Evolutionary conservation across 2,113 vertebrate species (phyloP).

Genomic region (Mastomys natalensis): DNA sequence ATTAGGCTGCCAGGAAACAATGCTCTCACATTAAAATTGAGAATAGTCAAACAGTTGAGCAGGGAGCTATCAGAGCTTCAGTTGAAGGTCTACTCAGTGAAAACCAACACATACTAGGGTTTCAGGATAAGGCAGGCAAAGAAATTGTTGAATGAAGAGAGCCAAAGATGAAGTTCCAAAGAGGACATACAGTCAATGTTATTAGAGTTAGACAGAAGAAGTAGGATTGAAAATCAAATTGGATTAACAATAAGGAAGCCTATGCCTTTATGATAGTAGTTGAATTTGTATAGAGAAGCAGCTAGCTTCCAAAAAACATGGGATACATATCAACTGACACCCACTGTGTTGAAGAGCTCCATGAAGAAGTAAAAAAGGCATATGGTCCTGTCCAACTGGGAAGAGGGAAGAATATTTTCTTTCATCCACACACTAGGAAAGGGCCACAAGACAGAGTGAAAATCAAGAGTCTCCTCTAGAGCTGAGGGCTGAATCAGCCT

Average conservation of each 20-base stretch:
- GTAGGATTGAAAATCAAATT: neutral
- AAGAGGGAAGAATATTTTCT: neutral
- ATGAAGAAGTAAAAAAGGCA: neutral
- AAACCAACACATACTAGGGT: neutral
- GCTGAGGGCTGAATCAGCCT: neutral
- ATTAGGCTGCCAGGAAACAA: slow-evolving; percentile 77
- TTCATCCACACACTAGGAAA: neutral
- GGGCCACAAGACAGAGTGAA: neutral
- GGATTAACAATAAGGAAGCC: neutral
- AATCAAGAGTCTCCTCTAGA: neutral
- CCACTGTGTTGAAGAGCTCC: neutral
- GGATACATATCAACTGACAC: neutral
- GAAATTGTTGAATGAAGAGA: neutral
- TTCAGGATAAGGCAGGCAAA: neutral
- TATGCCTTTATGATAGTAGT: neutral
- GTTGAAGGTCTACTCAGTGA: slow-evolving; percentile 19
- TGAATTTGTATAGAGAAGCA: neutral
- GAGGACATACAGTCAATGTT: neutral
- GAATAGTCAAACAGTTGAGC: slow-evolving; percentile 73
- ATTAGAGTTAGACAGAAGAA: neutral
- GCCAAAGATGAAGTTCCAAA: neutral
- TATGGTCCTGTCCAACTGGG: neutral
- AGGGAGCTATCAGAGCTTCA: slow-evolving; percentile 43
- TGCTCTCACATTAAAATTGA: slow-evolving; percentile 75
- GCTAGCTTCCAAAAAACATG: neutral